Evolutionary conservation across 2,888 invertebrate genomes (phyloP).

Genomic region (Acronicta aceris): DNA sequence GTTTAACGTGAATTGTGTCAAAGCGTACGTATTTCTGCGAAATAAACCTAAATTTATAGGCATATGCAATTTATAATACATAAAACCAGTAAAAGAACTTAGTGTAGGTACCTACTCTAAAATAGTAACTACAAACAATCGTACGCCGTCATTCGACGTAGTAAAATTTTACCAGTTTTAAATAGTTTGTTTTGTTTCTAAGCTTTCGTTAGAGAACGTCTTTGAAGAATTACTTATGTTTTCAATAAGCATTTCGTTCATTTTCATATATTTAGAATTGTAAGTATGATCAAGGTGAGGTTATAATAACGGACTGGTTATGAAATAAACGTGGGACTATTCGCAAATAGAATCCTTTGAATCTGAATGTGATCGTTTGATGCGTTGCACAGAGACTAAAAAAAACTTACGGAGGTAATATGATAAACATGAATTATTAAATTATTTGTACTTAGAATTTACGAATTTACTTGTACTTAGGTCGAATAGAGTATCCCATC

Average conservation of each 20-base stretch:
- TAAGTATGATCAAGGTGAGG: conserved; percentile 45
- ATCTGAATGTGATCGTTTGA: conserved; percentile 18
- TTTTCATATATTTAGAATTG: conserved; percentile 22
- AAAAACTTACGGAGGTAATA: not conserved
- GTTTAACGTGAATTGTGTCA: no score
- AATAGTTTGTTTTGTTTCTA: conserved; percentile 42
- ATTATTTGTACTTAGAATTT: no score
- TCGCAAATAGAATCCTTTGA: conserved; percentile 36
- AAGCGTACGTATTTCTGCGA: no score
- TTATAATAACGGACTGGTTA: conserved; percentile 29
- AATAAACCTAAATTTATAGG: no score
- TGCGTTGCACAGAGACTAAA: conserved; percentile 19
- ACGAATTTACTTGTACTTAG: no score
- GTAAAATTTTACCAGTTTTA: conserved; percentile 27
- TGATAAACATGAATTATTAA: no score
- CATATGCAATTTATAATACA: no score
- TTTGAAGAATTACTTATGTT: conserved; percentile 37
- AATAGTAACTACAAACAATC: conserved; percentile 36
- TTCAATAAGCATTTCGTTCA: conserved; percentile 38
- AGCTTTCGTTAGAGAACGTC: conserved; percentile 23
- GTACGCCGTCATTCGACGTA: conserved; percentile 11
- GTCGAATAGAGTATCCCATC: no score
- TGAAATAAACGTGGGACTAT: conserved; percentile 36
- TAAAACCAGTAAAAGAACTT: conserved; percentile 10
- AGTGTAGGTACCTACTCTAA: conserved; percentile 20